A percentile compares a stretch with the other conserved stretches of the same genome.
Evolutionary conservation across 2,797 vertebrate species (phyloP).

Genomic region (Gymnopithys bicolor): DNA sequence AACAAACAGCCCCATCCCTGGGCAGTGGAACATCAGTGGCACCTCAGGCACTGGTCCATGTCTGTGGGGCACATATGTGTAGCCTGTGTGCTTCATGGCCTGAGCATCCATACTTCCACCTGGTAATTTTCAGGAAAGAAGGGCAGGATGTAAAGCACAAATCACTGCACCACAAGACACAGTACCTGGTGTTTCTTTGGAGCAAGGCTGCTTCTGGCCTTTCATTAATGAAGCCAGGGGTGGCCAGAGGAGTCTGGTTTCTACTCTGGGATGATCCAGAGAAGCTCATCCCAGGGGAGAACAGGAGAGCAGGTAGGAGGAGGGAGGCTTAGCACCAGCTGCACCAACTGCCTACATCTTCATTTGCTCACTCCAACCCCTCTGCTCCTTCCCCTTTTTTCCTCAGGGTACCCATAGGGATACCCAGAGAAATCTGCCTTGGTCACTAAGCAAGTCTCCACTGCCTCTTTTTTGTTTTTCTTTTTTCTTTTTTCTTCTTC

Average conservation of each 20-base stretch:
- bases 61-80: background rate
- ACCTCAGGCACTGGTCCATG: background rate
- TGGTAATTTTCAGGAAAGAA: background rate
- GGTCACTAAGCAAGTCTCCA: background rate
- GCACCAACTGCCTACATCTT: background rate
- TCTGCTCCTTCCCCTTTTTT: background rate
- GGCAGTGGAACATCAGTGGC: background rate
- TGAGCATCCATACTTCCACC: background rate
- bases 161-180: fast-evolving
- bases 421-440: background rate
- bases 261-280: background rate
- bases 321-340: background rate
- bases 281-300: background rate
- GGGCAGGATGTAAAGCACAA: background rate
- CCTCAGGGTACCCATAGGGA: background rate
- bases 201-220: background rate
- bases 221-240: background rate
- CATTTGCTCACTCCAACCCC: background rate
- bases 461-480: background rate
- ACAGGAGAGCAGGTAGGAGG: background rate
- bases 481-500: too few relatives aligned
- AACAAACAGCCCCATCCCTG: background rate
- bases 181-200: background rate
- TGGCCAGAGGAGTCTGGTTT: background rate
- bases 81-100: background rate